These are phyloP conservation scores for Cephalopholis sonnerati DNA, from an alignment of 2,113 vertebrate species.

Conservation along the genomic window DNA sequence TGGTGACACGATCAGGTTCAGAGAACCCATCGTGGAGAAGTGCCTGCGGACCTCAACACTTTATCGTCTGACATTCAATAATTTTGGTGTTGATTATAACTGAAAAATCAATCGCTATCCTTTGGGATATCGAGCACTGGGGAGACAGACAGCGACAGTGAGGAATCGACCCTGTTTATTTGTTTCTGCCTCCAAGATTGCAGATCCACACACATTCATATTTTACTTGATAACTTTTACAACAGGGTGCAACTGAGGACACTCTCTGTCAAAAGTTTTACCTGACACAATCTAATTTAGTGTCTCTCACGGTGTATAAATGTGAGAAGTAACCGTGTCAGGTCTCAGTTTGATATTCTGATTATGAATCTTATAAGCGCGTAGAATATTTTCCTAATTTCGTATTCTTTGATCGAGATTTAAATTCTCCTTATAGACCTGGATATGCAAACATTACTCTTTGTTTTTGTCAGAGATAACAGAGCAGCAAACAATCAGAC, in stretches of 20 bases:
- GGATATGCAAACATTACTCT: slow-evolving; percentile 9
- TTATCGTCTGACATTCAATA: slow-evolving; percentile 94
- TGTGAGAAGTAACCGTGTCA: slow-evolving; percentile 4
- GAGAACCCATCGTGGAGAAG: slow-evolving; percentile 87
- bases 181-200: slow-evolving; percentile 16
- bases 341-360: slow-evolving; percentile 40
- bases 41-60: slow-evolving; percentile 88
- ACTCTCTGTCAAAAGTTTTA: neutral
- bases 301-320: slow-evolving; percentile 1
- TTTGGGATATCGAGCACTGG: slow-evolving; percentile 83
- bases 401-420: slow-evolving; percentile 46
- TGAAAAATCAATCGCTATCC: slow-evolving; percentile 90
- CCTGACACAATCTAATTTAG: neutral
- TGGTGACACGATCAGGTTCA: slow-evolving; percentile 78
- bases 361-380: neutral
- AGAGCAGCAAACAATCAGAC: slow-evolving; percentile 26
- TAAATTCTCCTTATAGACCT: neutral
- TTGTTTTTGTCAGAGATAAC: slow-evolving; percentile 38
- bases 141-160: slow-evolving; percentile 66
- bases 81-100: slow-evolving; percentile 94
- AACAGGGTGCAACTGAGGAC: slow-evolving; percentile 15
- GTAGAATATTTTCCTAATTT: slow-evolving; percentile 36
- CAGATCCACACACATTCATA: slow-evolving; percentile 35
- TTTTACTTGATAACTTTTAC: neutral
- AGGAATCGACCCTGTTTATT: slow-evolving; percentile 46